A percentile compares a stretch with the other conserved stretches of the same genome.
phyloP scores from a whole-genome alignment of 2,797 vertebrate genomes.

The Synanceia verrucosa region DNA sequence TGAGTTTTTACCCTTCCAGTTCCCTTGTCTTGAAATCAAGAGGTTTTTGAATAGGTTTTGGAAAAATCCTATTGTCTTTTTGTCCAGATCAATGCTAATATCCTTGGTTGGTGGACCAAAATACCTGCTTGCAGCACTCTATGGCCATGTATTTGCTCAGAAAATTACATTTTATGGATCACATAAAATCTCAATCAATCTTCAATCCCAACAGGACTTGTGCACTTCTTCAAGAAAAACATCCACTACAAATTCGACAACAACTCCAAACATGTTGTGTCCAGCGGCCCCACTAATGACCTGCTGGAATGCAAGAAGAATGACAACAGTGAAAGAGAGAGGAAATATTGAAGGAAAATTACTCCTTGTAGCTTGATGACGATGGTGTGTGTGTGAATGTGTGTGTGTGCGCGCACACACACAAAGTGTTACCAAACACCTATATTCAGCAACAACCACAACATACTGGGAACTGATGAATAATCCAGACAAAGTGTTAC shows the following conservation, averaged over 20 bases:
- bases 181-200: background rate
- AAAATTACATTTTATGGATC: background rate
- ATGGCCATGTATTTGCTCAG: background rate
- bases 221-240: conserved; percentile 71
- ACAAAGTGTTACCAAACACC: background rate
- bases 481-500: conserved; percentile 2
- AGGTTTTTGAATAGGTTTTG: too few relatives aligned
- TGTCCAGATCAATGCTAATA: too few relatives aligned
- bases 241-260: conserved; percentile 58
- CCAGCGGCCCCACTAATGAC: conserved; percentile 34
- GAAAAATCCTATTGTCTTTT: too few relatives aligned
- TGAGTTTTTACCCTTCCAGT: too few relatives aligned
- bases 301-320: conserved; percentile 61
- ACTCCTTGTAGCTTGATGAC: background rate
- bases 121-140: too few relatives aligned
- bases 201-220: conserved; percentile 46
- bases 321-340: conserved; percentile 9
- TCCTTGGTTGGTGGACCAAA: too few relatives aligned
- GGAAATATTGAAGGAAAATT: background rate
- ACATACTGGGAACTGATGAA: background rate
- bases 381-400: background rate
- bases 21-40: too few relatives aligned
- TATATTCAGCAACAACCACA: conserved; percentile 8
- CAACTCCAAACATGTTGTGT: conserved; percentile 29
- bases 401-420: background rate